Evolutionary conservation across 1,140 invertebrate species (phyloP).

Genomic region (Archegozetes longisetosus): DNA sequence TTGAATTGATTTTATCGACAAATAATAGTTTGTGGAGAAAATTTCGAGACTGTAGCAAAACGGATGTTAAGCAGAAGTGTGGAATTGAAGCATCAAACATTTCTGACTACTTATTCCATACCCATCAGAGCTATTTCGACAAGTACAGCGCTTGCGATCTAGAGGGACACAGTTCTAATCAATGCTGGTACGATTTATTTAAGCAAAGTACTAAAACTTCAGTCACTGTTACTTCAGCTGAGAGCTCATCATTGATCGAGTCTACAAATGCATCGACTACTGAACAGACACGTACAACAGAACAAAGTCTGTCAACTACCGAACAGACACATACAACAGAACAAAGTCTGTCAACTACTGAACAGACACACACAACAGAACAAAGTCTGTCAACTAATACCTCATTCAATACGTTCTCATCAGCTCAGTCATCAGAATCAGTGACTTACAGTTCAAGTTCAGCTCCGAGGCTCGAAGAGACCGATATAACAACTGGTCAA

Average conservation of each 20-base stretch:
- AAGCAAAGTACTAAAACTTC: background rate
- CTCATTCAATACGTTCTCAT: no score
- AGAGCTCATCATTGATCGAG: background rate
- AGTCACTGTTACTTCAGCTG: background rate
- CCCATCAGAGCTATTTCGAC: slow-evolving; percentile 6
- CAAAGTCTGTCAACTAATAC: background rate
- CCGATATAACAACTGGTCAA: no score
- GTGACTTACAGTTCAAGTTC: no score
- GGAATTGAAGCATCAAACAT: background rate
- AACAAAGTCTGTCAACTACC: background rate
- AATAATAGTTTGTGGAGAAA: slow-evolving; percentile 5
- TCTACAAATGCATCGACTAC: background rate
- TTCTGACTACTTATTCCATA: slow-evolving; percentile 7
- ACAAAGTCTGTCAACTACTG: background rate
- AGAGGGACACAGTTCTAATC: background rate
- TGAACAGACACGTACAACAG: background rate
- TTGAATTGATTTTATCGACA: background rate
- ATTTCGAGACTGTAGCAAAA: slow-evolving; percentile 3
- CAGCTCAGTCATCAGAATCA: no score
- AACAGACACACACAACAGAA: background rate
- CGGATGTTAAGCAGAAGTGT: background rate
- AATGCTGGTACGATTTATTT: slow-evolving; percentile 8
- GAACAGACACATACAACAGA: background rate
- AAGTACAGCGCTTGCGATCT: slow-evolving; percentile 5
- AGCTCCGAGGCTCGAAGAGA: no score